Conservation (phyloP, 2,113 vertebrate species). For the Microtus ochrogaster region DNA sequence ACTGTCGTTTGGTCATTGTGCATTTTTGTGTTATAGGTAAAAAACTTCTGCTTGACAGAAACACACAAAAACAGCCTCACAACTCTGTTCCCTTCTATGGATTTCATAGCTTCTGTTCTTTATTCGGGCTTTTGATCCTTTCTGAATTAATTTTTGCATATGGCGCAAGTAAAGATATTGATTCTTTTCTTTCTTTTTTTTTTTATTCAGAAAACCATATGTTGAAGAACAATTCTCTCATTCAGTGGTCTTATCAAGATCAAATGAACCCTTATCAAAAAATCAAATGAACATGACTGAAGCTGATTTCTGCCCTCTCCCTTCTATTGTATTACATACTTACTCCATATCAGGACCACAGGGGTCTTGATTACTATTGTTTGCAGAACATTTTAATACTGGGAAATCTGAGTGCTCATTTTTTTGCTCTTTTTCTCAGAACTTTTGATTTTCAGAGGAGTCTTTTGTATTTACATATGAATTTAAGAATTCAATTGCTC, state of each 20-base stretch:
- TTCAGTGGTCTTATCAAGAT: not conserved
- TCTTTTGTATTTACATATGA: not conserved
- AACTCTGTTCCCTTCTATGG: not conserved
- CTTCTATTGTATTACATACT: not conserved
- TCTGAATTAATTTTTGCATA: not conserved
- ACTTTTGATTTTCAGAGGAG: not conserved
- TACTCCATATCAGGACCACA: not conserved
- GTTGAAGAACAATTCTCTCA: not conserved
- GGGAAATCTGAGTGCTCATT: not conserved
- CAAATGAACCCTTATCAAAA: not conserved
- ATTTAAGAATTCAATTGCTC: not conserved
- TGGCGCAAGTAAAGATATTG: not conserved
- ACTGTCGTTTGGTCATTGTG: not conserved
- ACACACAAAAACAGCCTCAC: not conserved
- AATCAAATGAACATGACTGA: not conserved
- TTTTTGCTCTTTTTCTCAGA: not conserved
- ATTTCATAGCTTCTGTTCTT: not conserved
- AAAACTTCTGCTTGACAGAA: not conserved
- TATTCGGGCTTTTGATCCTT: not conserved
- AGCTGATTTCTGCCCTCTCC: too few relatives aligned
- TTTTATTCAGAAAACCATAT: not conserved
- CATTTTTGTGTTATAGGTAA: not conserved
- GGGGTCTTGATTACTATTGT: not conserved
- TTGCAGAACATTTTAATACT: slow-evolving; percentile 14
- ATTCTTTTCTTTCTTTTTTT: not conserved